These are phyloP conservation scores for Neostethus bicornis DNA, from an alignment of 2,797 vertebrate species.

Conservation along the genomic window DNA sequence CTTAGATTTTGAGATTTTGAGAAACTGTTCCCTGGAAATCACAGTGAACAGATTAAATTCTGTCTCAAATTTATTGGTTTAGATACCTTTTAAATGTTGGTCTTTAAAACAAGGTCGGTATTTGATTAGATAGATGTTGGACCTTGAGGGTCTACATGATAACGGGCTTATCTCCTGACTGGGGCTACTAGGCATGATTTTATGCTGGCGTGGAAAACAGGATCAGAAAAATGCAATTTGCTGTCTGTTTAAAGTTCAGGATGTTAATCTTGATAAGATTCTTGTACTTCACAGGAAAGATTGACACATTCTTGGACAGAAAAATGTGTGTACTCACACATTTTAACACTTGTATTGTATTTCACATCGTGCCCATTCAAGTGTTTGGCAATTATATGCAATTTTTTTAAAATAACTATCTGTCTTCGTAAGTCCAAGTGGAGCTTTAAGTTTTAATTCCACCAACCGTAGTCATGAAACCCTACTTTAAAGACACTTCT, in stretches of 20 bases:
- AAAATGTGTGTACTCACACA: too few relatives aligned
- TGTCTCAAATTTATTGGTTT: too few relatives aligned
- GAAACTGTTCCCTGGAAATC: constrained; percentile 1
- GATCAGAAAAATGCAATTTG: constrained; percentile 7
- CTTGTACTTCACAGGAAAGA: neutral
- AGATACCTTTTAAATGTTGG: constrained; percentile 1
- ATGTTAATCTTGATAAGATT: neutral
- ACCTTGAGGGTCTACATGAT: neutral
- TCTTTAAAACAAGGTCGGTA: constrained; percentile 2
- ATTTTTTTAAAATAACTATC: too few relatives aligned
- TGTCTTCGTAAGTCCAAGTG: too few relatives aligned
- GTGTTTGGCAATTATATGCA: too few relatives aligned
- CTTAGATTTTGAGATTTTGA: neutral
- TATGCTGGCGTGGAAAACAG: neutral
- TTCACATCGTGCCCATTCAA: too few relatives aligned
- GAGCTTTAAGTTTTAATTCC: too few relatives aligned
- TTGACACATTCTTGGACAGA: too few relatives aligned
- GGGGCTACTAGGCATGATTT: neutral
- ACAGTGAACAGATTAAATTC: too few relatives aligned
- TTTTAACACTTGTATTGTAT: too few relatives aligned
- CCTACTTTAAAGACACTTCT: too few relatives aligned
- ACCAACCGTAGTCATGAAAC: too few relatives aligned
- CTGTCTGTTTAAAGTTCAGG: neutral
- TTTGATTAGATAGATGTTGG: constrained; percentile 5
- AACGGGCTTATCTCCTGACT: neutral